These are phyloP conservation scores for Muntiacus reevesi DNA, from an alignment of 2,113 vertebrate genomes.

Conservation along the genomic window DNA sequence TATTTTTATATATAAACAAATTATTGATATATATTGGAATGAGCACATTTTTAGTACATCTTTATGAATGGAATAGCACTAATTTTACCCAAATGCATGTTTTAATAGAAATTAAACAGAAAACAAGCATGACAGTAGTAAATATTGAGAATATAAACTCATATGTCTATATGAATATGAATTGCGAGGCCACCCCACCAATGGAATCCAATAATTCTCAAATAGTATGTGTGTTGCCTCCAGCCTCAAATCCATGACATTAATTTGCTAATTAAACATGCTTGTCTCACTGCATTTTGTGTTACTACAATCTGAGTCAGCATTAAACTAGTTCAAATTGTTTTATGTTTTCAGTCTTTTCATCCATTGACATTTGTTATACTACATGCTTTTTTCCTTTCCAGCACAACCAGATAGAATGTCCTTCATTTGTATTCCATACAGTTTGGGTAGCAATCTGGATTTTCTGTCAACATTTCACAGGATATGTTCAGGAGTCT, in stretches of 20 bases:
- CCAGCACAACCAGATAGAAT: background rate
- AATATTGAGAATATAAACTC: constrained; percentile 6
- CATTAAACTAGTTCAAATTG: background rate
- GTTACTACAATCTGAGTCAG: constrained; percentile 10
- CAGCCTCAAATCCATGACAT: constrained; percentile 38
- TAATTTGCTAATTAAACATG: constrained; percentile 70
- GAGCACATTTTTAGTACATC: background rate
- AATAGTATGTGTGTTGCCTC: constrained; percentile 25
- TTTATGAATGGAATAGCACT: background rate
- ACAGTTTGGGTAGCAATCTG: constrained; percentile 41
- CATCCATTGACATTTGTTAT: constrained; percentile 51
- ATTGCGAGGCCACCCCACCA: background rate
- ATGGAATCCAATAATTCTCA: constrained; percentile 25
- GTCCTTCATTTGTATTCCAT: background rate
- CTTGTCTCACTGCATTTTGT: constrained; percentile 40
- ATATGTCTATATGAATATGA: background rate
- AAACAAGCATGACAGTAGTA: background rate
- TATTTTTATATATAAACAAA: background rate
- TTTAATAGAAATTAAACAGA: background rate
- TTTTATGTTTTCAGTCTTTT: constrained; percentile 53
- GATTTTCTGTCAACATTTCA: constrained; percentile 42
- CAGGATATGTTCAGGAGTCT: background rate
- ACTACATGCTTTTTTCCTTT: constrained; percentile 21
- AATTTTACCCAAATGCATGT: background rate
- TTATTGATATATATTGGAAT: background rate